Conservation (phyloP, 2,888 invertebrate genomes). For the Tiphia femorata region DNA sequence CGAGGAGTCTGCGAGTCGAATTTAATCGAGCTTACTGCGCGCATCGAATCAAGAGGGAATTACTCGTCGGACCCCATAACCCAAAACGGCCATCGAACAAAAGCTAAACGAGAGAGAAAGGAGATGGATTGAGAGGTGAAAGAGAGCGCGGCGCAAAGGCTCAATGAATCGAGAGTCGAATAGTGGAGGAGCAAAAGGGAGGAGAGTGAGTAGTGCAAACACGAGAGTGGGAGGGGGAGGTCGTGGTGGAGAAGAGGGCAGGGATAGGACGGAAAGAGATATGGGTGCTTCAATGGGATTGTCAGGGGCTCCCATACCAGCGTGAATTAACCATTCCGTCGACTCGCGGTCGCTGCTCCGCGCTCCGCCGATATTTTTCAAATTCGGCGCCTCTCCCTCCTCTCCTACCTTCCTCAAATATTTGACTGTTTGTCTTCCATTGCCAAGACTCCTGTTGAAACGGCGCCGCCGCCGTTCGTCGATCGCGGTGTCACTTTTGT, state of each 20-base stretch:
- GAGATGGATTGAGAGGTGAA: no score
- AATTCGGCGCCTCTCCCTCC: conserved; percentile 44
- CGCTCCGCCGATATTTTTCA: conserved; percentile 49
- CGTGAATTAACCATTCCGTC: conserved; percentile 44
- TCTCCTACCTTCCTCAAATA: conserved; percentile 47
- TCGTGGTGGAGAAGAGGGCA: no score
- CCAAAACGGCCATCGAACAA: conserved; percentile 39
- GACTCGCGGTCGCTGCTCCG: conserved; percentile 15
- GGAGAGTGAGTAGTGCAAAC: no score
- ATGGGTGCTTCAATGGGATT: conserved; percentile 24
- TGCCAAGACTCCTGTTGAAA: conserved; percentile 57
- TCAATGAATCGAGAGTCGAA: no score
- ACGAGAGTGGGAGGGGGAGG: no score
- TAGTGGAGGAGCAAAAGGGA: no score
- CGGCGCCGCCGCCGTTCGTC: conserved; percentile 33
- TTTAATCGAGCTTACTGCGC: no score
- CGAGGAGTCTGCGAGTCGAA: no score
- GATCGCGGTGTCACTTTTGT: conserved; percentile 54
- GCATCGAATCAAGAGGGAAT: conserved; percentile 4
- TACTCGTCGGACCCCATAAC: conserved; percentile 13
- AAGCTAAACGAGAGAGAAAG: no score
- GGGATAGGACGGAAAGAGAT: conserved; percentile 27
- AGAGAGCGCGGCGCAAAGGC: no score
- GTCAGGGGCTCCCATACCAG: conserved; percentile 18
- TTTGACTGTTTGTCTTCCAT: conserved; percentile 58